A percentile compares a stretch with the other conserved stretches of the same genome.
Evolutionary conservation across 2,797 vertebrate species (phyloP).

Genomic region (Melanogrammus aeglefinus): DNA sequence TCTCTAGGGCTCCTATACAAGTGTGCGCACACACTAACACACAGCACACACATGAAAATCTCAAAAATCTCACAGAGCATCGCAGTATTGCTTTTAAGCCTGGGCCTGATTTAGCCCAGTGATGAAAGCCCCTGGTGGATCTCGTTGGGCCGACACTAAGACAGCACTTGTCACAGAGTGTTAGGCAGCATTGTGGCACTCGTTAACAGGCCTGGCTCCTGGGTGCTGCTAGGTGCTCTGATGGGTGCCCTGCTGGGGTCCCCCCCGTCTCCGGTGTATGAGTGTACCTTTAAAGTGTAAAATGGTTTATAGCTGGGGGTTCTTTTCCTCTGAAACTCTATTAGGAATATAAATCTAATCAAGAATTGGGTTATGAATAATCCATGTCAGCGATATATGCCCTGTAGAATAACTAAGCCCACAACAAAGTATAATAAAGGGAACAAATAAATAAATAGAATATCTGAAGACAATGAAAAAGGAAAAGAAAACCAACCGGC

Average conservation of each 20-base stretch:
- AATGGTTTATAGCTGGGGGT: background rate
- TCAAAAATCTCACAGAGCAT: background rate
- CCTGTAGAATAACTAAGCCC: background rate
- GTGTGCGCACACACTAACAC: too few relatives aligned
- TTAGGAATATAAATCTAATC: background rate
- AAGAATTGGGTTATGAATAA: conserved; percentile 1
- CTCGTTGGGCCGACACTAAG: background rate
- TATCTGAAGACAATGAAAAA: background rate
- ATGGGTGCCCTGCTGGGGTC: background rate
- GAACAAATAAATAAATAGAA: background rate
- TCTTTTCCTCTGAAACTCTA: conserved; percentile 4
- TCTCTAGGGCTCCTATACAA: background rate
- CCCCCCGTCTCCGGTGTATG: background rate
- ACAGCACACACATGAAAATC: background rate
- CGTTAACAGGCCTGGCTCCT: background rate
- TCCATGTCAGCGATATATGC: background rate
- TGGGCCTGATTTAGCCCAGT: background rate
- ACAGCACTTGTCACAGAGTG: background rate
- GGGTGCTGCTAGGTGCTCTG: background rate
- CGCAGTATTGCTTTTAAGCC: background rate
- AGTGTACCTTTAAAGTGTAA: background rate
- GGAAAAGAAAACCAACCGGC: background rate
- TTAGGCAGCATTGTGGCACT: background rate
- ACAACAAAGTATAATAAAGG: background rate
- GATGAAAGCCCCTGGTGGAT: background rate